Evolutionary conservation across 2,888 invertebrate genomes (phyloP).

Genomic region (Drosophila antonietae): DNA sequence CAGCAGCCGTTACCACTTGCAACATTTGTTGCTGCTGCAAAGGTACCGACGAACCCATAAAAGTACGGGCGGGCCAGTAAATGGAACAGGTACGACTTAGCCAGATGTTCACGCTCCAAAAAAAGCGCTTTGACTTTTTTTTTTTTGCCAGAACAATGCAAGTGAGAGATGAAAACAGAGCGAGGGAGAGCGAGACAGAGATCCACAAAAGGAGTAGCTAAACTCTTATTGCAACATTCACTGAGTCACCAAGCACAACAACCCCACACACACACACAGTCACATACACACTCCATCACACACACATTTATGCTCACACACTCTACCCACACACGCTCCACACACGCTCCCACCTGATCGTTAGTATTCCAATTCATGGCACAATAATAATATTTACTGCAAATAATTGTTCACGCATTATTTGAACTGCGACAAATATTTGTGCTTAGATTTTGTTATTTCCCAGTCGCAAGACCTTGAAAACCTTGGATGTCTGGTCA

Average conservation of each 20-base stretch:
- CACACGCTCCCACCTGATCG: conserved; percentile 22
- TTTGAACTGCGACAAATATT: conserved; percentile 53
- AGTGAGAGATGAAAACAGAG: conserved; percentile 17
- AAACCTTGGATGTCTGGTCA: conserved; percentile 39
- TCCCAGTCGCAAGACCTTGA: conserved; percentile 20
- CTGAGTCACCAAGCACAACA: conserved; percentile 39
- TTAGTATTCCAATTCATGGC: conserved; percentile 58
- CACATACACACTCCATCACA: background rate
- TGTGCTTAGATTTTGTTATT: conserved; percentile 14
- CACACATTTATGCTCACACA: background rate
- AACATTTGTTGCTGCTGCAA: conserved; percentile 60
- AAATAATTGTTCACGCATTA: conserved; percentile 63
- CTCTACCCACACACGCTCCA: background rate
- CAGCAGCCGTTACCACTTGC: conserved; percentile 66
- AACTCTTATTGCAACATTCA: conserved; percentile 27
- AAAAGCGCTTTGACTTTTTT: conserved; percentile 65
- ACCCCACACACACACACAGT: conserved; percentile 25
- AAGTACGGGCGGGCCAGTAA: conserved; percentile 77
- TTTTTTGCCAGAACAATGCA: conserved; percentile 59
- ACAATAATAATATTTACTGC: conserved; percentile 57
- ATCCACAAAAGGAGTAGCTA: conserved; percentile 4
- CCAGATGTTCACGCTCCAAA: conserved; percentile 78
- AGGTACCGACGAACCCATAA: conserved; percentile 76
- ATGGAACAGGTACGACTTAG: conserved; percentile 72
- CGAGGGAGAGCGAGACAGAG: background rate